Conservation (phyloP, 1,140 invertebrate genomes). For the Anoplophora glabripennis region DNA sequence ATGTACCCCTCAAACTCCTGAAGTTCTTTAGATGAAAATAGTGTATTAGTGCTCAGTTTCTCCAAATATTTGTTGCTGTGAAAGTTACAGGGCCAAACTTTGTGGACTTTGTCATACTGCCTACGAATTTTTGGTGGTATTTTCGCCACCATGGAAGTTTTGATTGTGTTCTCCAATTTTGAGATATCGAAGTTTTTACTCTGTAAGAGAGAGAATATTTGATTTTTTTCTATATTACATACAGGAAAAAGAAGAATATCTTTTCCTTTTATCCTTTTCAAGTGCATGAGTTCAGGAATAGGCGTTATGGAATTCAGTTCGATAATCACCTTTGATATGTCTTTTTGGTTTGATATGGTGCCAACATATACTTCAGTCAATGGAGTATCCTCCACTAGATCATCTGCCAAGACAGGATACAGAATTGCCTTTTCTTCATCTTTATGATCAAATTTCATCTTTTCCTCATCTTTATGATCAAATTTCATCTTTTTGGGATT, state of each 20-base stretch:
- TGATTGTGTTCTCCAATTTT: constrained; percentile 55
- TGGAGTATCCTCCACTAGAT: constrained; percentile 53
- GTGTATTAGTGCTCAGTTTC: constrained; percentile 57
- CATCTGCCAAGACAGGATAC: constrained; percentile 53
- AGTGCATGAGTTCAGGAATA: constrained; percentile 62
- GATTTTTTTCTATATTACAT: constrained; percentile 27
- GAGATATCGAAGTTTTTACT: constrained; percentile 53
- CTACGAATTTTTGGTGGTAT: constrained; percentile 59
- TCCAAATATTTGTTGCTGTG: constrained; percentile 73
- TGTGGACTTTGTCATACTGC: constrained; percentile 64
- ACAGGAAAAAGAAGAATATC: constrained; percentile 59
- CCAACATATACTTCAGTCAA: constrained; percentile 60
- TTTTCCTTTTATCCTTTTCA: constrained; percentile 69
- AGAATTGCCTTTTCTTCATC: constrained; percentile 12
- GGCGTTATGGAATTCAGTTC: constrained; percentile 56
- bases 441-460: not conserved
- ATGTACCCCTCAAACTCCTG: constrained; percentile 61
- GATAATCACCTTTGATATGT: constrained; percentile 62
- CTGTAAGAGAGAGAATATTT: constrained; percentile 53
- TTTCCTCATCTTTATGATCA: constrained; percentile 12
- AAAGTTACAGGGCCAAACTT: constrained; percentile 83
- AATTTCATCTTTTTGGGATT: constrained; percentile 30
- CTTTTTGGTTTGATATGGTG: constrained; percentile 57
- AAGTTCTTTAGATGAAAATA: constrained; percentile 62
- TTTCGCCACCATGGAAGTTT: constrained; percentile 59